phyloP scores from a whole-genome alignment of 2,888 invertebrate species.

The Morpho helenor region DNA sequence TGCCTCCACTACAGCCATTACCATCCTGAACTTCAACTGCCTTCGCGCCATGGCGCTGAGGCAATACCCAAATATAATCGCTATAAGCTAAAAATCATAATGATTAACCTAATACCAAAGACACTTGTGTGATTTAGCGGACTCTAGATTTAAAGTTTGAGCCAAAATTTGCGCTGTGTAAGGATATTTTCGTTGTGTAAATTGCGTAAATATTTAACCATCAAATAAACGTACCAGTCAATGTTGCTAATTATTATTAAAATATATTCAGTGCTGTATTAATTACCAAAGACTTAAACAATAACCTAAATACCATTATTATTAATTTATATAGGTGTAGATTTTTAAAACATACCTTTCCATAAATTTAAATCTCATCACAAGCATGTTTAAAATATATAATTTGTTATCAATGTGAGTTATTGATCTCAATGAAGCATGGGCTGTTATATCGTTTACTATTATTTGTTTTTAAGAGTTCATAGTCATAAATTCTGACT shows the following conservation, averaged over 20 bases:
- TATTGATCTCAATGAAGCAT: slow-evolving; percentile 32
- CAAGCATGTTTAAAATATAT: neutral
- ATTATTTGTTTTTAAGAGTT: neutral
- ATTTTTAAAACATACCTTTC: too few relatives aligned
- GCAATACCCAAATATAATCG: slow-evolving; percentile 30
- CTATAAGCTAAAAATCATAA: neutral
- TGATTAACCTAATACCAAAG: slow-evolving; percentile 16
- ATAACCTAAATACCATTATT: neutral
- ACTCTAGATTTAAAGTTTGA: neutral
- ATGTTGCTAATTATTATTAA: neutral
- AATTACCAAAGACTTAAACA: neutral
- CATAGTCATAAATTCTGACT: too few relatives aligned
- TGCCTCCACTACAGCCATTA: slow-evolving; percentile 62
- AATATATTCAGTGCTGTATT: neutral
- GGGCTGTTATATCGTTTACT: slow-evolving; percentile 5
- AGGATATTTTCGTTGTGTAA: neutral
- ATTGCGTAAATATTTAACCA: slow-evolving; percentile 1
- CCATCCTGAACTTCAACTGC: slow-evolving; percentile 71
- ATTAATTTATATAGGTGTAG: too few relatives aligned
- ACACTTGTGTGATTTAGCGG: slow-evolving; percentile 7
- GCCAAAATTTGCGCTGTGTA: neutral
- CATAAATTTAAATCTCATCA: too few relatives aligned
- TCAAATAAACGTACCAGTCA: neutral
- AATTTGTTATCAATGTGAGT: slow-evolving; percentile 9
- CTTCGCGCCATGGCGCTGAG: slow-evolving; percentile 76